Conservation (phyloP, 2,797 vertebrate species). For the Peromyscus aztecus region DNA sequence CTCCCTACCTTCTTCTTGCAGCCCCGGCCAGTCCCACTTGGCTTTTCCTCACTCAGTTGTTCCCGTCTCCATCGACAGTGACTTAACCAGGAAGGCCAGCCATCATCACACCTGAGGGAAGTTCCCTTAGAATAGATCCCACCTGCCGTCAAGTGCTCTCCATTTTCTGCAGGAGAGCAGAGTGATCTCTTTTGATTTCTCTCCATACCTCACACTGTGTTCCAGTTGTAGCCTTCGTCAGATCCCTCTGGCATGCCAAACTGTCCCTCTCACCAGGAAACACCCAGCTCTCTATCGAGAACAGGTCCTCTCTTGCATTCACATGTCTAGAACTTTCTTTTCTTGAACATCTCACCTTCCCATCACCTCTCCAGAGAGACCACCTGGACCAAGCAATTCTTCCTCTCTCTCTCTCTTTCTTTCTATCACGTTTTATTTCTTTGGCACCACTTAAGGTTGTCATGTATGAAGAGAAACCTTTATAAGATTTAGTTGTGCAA, state of each 20-base stretch:
- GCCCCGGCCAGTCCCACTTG: not conserved
- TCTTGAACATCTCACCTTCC: not conserved
- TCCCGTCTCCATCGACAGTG: not conserved
- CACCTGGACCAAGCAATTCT: not conserved
- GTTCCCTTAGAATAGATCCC: not conserved
- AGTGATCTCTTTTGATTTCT: not conserved
- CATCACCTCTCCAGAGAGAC: not conserved
- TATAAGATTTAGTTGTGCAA: not conserved
- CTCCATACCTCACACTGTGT: not conserved
- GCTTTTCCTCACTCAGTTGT: not conserved
- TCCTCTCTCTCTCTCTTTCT: not conserved
- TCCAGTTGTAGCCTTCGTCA: not conserved
- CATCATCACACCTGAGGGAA: not conserved
- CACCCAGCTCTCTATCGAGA: not conserved
- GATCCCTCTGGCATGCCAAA: not conserved
- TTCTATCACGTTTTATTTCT: not conserved
- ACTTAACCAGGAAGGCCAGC: not conserved
- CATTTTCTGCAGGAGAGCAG: not conserved
- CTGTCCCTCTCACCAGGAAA: not conserved
- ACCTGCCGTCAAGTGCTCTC: not conserved
- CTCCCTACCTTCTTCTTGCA: not conserved
- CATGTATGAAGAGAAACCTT: not conserved
- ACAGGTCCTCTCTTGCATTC: not conserved
- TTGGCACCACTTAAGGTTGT: not conserved
- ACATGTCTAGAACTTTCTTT: not conserved